These are phyloP conservation scores for Eira barbara DNA, from an alignment of 2,113 vertebrate species.

Conservation along the genomic window DNA sequence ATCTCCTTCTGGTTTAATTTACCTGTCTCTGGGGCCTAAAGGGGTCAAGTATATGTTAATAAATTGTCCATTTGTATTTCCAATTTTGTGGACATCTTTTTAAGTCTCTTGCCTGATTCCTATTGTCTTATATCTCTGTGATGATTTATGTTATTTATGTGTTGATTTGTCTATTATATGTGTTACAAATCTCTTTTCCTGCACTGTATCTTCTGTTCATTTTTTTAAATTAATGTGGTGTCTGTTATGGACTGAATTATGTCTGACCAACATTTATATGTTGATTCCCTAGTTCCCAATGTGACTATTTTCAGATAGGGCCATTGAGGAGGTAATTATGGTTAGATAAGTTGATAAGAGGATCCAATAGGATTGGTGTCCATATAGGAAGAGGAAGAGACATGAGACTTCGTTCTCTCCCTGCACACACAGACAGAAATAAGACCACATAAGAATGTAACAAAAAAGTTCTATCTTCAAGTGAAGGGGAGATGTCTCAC, in stretches of 20 bases:
- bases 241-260: background rate
- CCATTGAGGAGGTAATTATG: background rate
- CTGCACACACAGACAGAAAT: background rate
- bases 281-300: background rate
- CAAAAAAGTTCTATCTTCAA: background rate
- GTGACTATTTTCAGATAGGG: background rate
- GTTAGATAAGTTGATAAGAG: background rate
- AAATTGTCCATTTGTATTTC: background rate
- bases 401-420: background rate
- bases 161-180: background rate
- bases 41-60: background rate
- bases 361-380: background rate
- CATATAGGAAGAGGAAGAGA: background rate
- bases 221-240: background rate
- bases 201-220: background rate
- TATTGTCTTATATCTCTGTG: background rate
- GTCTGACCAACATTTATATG: background rate
- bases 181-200: background rate
- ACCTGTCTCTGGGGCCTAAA: background rate
- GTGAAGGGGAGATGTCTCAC: background rate
- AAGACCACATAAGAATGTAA: background rate
- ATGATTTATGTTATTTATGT: background rate
- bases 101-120: background rate
- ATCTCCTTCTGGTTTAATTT: background rate
- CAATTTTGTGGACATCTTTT: background rate